These are phyloP conservation scores for Cuniculus paca DNA, from an alignment of 2,797 vertebrate genomes.

Conservation along the genomic window DNA sequence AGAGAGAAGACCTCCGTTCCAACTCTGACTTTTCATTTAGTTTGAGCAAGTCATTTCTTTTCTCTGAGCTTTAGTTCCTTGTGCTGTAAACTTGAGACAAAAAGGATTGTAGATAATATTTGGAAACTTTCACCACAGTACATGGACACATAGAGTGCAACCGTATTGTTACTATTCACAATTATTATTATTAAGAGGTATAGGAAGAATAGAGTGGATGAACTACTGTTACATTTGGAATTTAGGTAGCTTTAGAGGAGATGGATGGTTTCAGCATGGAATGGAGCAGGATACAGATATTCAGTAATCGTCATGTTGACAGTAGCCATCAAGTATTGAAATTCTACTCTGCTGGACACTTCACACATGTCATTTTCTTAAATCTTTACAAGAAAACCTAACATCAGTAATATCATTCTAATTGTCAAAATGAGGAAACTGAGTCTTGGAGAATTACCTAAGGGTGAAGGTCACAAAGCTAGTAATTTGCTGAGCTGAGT, in stretches of 20 bases:
- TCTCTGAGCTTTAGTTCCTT: not conserved
- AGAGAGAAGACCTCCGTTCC: not conserved
- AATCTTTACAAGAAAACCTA: constrained; percentile 10
- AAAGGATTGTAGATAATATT: not conserved
- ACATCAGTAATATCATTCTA: not conserved
- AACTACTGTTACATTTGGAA: not conserved
- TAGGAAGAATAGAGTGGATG: not conserved
- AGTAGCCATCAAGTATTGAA: not conserved
- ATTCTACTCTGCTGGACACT: not conserved
- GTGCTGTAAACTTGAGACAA: not conserved
- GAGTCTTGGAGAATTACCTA: not conserved
- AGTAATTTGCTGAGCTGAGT: not conserved
- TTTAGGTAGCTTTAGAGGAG: constrained; percentile 1
- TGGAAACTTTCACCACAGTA: not conserved
- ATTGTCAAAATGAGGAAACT: not conserved
- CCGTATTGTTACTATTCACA: not conserved
- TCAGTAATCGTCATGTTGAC: not conserved
- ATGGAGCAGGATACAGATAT: not conserved
- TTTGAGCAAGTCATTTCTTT: not conserved
- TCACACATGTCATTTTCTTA: not conserved
- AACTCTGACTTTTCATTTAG: not conserved
- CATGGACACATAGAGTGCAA: not conserved
- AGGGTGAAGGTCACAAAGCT: constrained; percentile 42
- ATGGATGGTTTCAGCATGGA: not conserved
- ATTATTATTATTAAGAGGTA: not conserved